A percentile compares a stretch with the other conserved stretches of the same genome.
Evolutionary conservation across 2,888 invertebrate species (phyloP).

Genomic region (Caenorhabditis zanzibari): DNA sequence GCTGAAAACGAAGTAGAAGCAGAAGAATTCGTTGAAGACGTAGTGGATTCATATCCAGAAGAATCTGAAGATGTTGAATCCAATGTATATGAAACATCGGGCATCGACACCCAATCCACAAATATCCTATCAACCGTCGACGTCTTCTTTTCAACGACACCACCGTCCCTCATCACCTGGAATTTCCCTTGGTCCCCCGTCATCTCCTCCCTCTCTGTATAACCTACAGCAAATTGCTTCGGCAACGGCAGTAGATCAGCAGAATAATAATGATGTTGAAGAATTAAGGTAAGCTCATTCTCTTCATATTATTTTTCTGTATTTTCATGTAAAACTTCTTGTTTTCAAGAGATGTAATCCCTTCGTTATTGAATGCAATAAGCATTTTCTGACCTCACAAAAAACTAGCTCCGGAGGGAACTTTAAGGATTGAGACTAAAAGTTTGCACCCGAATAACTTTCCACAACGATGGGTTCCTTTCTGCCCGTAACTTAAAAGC

Average conservation of each 20-base stretch:
- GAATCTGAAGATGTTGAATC: conserved; percentile 68
- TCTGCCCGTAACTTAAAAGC: conserved; percentile 42
- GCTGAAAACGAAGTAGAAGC: conserved; percentile 27
- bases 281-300: conserved; percentile 69
- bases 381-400: neutral
- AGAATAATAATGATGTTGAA: conserved; percentile 62
- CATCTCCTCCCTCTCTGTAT: conserved; percentile 73
- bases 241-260: conserved; percentile 47
- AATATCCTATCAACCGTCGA: conserved; percentile 53
- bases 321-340: neutral
- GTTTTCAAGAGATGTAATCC: neutral
- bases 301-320: neutral
- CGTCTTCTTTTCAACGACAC: conserved; percentile 51
- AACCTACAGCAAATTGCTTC: conserved; percentile 69
- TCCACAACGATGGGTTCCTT: conserved; percentile 53
- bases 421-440: conserved; percentile 21
- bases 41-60: conserved; percentile 10
- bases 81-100: conserved; percentile 73
- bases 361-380: conserved; percentile 5
- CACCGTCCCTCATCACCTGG: conserved; percentile 64
- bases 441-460: conserved; percentile 42
- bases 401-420: conserved; percentile 12
- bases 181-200: conserved; percentile 69
- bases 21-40: conserved; percentile 15
- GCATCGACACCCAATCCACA: conserved; percentile 67